Conservation (phyloP, 2,797 vertebrate species). For the Benthosema pterotum region DNA sequence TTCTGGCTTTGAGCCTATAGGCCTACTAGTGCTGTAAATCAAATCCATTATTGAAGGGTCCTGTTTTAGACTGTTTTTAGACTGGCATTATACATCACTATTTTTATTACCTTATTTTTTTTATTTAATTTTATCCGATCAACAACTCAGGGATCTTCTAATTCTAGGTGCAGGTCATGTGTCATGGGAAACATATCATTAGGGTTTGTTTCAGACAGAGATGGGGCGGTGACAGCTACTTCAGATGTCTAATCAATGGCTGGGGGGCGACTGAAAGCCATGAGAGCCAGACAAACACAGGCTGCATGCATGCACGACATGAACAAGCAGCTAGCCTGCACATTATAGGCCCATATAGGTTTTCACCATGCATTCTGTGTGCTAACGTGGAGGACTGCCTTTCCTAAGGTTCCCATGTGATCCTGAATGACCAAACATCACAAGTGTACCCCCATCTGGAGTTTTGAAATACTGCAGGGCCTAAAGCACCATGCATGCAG, state of each 20-base stretch:
- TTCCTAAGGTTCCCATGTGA: constrained; percentile 24
- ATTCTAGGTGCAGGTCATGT: no score
- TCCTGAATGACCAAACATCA: constrained; percentile 21
- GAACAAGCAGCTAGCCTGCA: constrained; percentile 4
- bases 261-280: constrained; percentile 1
- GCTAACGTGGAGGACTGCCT: constrained; percentile 9
- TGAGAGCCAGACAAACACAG: constrained; percentile 16
- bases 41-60: no score
- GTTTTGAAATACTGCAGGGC: constrained; percentile 24
- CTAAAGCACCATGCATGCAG: background rate
- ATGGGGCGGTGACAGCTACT: background rate
- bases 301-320: background rate
- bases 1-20: no score
- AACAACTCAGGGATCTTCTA: no score
- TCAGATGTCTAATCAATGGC: constrained; percentile 8
- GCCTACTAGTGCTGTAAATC: no score
- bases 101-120: no score
- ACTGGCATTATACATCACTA: no score
- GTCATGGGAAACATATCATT: no score
- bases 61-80: no score
- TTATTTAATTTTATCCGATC: no score
- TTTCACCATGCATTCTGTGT: no score
- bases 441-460: constrained; percentile 55
- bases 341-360: no score
- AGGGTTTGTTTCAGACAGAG: background rate